Evolutionary conservation across 1,140 invertebrate genomes (phyloP).

Genomic region (Lordiphosa stackelbergi): DNA sequence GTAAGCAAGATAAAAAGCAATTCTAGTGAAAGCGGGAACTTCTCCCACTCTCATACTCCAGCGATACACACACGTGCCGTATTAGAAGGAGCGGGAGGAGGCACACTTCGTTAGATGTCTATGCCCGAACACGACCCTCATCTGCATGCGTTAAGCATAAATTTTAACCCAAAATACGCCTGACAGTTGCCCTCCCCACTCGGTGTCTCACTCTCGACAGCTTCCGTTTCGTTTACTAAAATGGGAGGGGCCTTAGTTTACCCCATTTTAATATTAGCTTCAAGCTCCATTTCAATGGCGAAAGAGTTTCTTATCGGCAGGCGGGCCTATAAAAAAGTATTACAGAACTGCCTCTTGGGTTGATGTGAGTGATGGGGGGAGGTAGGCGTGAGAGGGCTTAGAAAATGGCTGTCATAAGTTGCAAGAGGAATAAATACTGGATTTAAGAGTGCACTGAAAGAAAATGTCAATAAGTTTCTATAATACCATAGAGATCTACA

Average conservation of each 20-base stretch:
- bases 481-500: too few relatives aligned
- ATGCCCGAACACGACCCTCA: slow-evolving; percentile 19
- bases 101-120: background rate
- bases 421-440: too few relatives aligned
- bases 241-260: slow-evolving; percentile 6
- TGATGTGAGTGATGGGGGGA: too few relatives aligned
- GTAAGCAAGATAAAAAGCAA: background rate
- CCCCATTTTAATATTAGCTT: slow-evolving; percentile 21
- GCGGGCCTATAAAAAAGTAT: slow-evolving; percentile 39
- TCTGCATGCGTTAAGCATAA: slow-evolving; percentile 51
- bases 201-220: slow-evolving; percentile 13
- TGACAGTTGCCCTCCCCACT: slow-evolving; percentile 43
- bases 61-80: slow-evolving; percentile 13
- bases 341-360: slow-evolving; percentile 12
- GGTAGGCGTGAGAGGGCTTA: too few relatives aligned
- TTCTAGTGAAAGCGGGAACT: slow-evolving; percentile 5
- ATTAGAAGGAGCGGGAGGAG: background rate
- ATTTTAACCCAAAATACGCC: slow-evolving; percentile 48
- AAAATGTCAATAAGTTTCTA: too few relatives aligned
- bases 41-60: background rate
- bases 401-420: too few relatives aligned
- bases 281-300: slow-evolving; percentile 22
- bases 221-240: slow-evolving; percentile 18
- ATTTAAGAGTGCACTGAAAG: too few relatives aligned
- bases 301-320: slow-evolving; percentile 51